Evolutionary conservation across 23 tunicate species (phyloP), one percentile per base, ranked within the genome.

Genomic region (Aplidium turbinatum): DNA sequence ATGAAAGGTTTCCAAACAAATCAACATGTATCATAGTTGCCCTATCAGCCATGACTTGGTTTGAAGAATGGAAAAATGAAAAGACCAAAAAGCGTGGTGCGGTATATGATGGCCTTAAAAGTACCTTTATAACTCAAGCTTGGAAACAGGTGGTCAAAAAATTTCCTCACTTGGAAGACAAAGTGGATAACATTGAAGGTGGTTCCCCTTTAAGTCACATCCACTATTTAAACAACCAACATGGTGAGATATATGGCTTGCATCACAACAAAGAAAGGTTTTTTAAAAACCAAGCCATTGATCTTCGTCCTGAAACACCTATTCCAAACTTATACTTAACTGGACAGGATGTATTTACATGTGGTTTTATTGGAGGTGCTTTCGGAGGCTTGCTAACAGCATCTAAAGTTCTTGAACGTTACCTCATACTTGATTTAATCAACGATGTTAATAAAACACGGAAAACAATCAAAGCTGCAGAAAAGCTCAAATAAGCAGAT

Each of bases 221-320:
- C 38, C 71, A 83, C 53, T 90, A 90, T 55, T 38, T 90, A 9
- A 87, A 79, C 50, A 51, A 73, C 29, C 66, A 64, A 47, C 81
- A 90, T 75, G 97, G 97, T 25, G 97, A 90, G 45, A 90, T 90
- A 13, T 90, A 90, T 55, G 97, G 97, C 3, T 38, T 73, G 20
- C 63, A 83, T 69, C 97, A 90, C 66, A 63, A 60, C 21, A 83
- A 56, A 46, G 77, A 73, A 47, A 70, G 97, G 35, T 90, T 83
- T 78, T 50, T 52, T 19, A 18, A 50, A 0, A 82, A 83, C 0
- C 66, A 85, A 47, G 85, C 82, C 16, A 71, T 72, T 21, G 47
- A 78, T 24, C 39, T 83, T 16, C 35, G 89, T 22, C 83, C 90
- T 0, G 80, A 78, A 30, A 90, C 97, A 3, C 31, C 76, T 9